Evolutionary conservation across 2,797 vertebrate genomes (phyloP).

Genomic region (Leuciscus waleckii): DNA sequence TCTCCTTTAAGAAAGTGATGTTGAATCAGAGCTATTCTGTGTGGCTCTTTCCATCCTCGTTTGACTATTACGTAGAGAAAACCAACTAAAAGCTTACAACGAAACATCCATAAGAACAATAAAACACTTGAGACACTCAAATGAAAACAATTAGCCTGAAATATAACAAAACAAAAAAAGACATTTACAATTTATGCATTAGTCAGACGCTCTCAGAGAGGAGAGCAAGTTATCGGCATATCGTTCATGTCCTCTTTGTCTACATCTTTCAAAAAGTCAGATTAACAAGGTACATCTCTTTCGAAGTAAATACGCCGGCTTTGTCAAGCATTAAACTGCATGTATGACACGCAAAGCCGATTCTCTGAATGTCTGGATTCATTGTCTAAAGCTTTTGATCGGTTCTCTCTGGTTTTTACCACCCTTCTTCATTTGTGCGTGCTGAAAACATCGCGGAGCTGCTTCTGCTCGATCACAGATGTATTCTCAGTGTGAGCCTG

Average conservation of each 20-base stretch:
- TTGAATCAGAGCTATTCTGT: not conserved
- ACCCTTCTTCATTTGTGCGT: not conserved
- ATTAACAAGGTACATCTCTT: constrained; percentile 26
- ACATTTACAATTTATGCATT: not conserved
- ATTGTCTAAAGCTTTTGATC: constrained; percentile 10
- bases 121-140: not conserved
- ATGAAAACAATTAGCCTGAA: not conserved
- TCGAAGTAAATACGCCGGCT: constrained; percentile 18
- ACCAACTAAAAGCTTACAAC: not conserved
- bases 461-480: constrained; percentile 36
- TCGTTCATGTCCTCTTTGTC: not conserved
- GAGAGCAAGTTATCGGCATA: constrained; percentile 3
- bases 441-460: constrained; percentile 5
- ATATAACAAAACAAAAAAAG: not conserved
- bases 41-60: not conserved
- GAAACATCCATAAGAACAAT: not conserved
- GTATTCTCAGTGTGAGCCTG: constrained; percentile 60
- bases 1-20: not conserved
- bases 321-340: constrained; percentile 15
- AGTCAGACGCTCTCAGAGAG: not conserved
- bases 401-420: constrained; percentile 13
- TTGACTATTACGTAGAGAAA: not conserved
- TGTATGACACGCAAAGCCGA: not conserved
- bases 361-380: constrained; percentile 4
- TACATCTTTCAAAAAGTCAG: constrained; percentile 17